Base-by-base conservation (phyloP, 2,888 invertebrate species). In the Agrotis clavis region DNA sequence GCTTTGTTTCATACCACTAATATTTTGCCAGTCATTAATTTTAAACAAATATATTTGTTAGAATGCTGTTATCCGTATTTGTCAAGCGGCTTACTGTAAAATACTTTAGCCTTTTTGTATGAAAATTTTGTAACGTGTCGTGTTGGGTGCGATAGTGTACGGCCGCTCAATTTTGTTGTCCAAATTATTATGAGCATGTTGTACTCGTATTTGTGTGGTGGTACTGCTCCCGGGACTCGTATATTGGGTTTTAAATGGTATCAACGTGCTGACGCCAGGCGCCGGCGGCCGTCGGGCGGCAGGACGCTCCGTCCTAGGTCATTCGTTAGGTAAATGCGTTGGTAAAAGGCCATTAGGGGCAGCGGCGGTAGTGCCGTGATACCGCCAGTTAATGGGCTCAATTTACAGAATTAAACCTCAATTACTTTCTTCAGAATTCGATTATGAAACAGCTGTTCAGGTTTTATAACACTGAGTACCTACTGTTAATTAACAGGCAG, bases 341-440 rank as follows among this genome's bases (percentile, higher is more conserved):
- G 82, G 86, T 87, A 86, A 86, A 88, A 88, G 81, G 82, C 86
- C 84, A 87, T 90, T 90, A 88, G 83, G 83, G 79, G 77, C 81
- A 86, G 83, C 82, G 83, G 82, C 69, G 81, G 77, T 72, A 82
- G 75, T 77, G 84, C 82, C 83, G 86, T 88, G 89, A 89, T 85
- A 87, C 72, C 81, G 84, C 80, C 82, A 83, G 81, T 83, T 90
- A 90, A 90, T 88, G 86, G 81, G 84, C 86, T 77, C 85, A 86
- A 88, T 90, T 90, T 88, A 88, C 86, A 82, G 80, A 89, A 88
- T 88, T 86, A 88, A 86, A 81, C 79, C 81, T 67, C 77, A 85
- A 85, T 88, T 87, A 88, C 71, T 83, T 85, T 86, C 82, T 81
- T 80, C 73, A 71, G 75, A 79, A 80, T 79, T 78, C 67, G 66